A percentile compares a stretch with the other conserved stretches of the same genome.
Conservation (phyloP, 2,113 vertebrate species). For the Strix aluco region DNA sequence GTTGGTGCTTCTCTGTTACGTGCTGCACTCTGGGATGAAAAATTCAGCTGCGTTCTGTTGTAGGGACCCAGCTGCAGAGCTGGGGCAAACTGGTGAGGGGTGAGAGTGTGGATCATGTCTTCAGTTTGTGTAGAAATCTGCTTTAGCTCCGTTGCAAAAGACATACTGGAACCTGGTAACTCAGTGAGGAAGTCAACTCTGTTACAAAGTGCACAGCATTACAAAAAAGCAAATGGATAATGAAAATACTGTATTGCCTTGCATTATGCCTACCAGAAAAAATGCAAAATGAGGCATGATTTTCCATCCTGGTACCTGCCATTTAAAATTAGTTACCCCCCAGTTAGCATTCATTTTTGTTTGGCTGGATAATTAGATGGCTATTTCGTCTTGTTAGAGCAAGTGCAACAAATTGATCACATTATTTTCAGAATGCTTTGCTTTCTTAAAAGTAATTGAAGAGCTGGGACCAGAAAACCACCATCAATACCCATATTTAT, state of each 20-base stretch:
- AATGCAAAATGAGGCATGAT: conserved; percentile 3
- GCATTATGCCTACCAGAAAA: not conserved
- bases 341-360: not conserved
- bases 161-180: not conserved
- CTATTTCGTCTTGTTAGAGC: conserved; percentile 1
- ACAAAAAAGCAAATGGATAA: not conserved
- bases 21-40: fast-evolving
- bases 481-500: not conserved
- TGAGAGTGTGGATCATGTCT: not conserved
- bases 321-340: conserved; percentile 23
- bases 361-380: conserved; percentile 32
- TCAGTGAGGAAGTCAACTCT: not conserved
- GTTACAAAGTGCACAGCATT: not conserved
- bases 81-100: not conserved
- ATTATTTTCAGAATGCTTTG: conserved; percentile 47
- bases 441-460: conserved; percentile 58
- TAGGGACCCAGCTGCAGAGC: not conserved
- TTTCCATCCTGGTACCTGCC: conserved; percentile 9
- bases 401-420: conserved; percentile 45
- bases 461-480: not conserved
- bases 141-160: not conserved
- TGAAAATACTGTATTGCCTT: not conserved
- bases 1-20: not conserved
- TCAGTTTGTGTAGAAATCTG: not conserved
- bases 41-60: not conserved